phyloP scores from a whole-genome alignment of 64 coral and sea anemone species.

The Actinia equina region DNA sequence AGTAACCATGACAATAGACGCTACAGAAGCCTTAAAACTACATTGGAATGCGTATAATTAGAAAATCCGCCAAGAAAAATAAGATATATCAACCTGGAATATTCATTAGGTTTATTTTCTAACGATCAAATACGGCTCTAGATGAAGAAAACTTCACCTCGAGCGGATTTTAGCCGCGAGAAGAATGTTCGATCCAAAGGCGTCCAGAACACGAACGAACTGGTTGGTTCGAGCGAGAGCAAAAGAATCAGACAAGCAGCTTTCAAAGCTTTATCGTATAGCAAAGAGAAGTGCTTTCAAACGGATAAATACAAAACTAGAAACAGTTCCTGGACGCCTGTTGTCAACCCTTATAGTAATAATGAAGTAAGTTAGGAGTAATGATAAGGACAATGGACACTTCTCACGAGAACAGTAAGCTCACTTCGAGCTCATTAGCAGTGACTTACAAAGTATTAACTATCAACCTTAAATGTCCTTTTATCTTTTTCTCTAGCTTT shows the following conservation, averaged over 20 bases:
- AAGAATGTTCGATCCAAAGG: background rate
- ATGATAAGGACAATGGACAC: slow-evolving; percentile 31
- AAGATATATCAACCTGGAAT: background rate
- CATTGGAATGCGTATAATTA: background rate
- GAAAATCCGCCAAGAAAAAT: background rate
- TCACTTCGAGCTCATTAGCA: background rate
- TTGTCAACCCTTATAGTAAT: slow-evolving; percentile 41
- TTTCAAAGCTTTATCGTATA: background rate
- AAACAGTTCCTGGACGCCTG: slow-evolving; percentile 59
- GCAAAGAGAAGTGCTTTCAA: slow-evolving; percentile 35
- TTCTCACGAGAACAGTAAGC: background rate
- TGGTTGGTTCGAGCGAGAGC: slow-evolving; percentile 2
- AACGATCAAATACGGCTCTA: background rate
- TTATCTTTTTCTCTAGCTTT: slow-evolving; percentile 36
- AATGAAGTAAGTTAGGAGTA: slow-evolving; percentile 45
- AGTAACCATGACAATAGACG: background rate
- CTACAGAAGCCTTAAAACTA: background rate
- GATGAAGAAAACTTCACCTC: background rate
- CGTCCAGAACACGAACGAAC: background rate
- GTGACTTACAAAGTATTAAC: background rate
- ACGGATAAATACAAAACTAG: slow-evolving; percentile 63
- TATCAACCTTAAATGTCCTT: background rate
- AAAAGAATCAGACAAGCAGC: background rate
- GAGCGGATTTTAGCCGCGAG: background rate
- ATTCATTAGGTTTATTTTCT: background rate